Conservation (phyloP, 2,888 invertebrate species). For the Caradrina kadenii region DNA sequence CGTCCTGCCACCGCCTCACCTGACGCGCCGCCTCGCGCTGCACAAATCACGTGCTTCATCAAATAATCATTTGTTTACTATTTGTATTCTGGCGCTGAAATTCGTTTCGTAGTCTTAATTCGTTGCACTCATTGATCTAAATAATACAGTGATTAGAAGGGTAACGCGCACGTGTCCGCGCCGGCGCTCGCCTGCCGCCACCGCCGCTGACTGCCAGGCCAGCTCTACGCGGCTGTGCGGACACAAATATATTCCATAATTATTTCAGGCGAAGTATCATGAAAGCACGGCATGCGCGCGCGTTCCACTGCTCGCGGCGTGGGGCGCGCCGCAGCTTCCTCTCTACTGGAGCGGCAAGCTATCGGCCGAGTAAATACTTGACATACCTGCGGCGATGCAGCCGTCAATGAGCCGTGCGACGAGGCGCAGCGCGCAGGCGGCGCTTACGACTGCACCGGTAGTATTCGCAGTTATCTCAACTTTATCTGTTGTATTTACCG, state of each 20-base stretch:
- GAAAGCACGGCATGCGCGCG: slow-evolving; percentile 39
- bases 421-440: neutral
- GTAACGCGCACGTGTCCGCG: slow-evolving; percentile 24
- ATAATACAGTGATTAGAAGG: neutral
- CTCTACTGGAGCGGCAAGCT: slow-evolving; percentile 1
- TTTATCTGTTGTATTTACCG: neutral
- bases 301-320: neutral
- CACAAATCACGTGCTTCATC: slow-evolving; percentile 5
- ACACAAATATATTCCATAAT: slow-evolving; percentile 59
- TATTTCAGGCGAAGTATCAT: slow-evolving; percentile 60
- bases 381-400: slow-evolving; percentile 30
- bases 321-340: neutral
- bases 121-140: slow-evolving; percentile 7
- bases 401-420: slow-evolving; percentile 38
- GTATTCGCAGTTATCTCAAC: neutral
- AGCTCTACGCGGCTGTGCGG: slow-evolving; percentile 29
- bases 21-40: neutral
- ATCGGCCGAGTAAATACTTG: slow-evolving; percentile 18
- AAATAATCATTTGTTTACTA: slow-evolving; percentile 5
- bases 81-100: neutral
- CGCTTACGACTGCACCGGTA: neutral
- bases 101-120: slow-evolving; percentile 33
- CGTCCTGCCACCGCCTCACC: slow-evolving; percentile 3
- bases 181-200: slow-evolving; percentile 47
- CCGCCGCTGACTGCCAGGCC: slow-evolving; percentile 27